Base-by-base conservation (phyloP, 53 echinoderm and acorn worm species). In the Echinarachnius parma region DNA sequence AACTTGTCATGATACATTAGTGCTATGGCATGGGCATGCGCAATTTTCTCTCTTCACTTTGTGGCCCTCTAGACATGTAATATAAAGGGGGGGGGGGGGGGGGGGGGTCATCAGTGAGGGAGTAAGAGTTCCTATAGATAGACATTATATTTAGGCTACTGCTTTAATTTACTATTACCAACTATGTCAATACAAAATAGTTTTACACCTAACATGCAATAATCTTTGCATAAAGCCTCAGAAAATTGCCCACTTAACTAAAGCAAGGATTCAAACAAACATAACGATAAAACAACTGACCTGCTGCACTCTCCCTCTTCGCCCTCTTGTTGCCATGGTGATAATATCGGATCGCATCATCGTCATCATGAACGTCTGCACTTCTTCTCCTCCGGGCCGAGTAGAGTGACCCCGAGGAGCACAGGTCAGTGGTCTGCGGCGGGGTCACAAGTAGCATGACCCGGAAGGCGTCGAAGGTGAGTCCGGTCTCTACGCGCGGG, bases 391-490 rank as follows among this genome's bases (percentile, higher is more conserved):
- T 53, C 20, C 8, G 21, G 1, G 57, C 44, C 25, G 60, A 36
- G 44, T 61, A 60, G 4, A 56, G 56, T 31, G 81, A 75, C 31
- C 87, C 87, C 0, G 53, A 32, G 1, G 65, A 66, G 66, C 90
- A 90, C 0, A 90, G 86, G 9, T 82, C 86, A 42, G 86, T 86
- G 55, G 75, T 67, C 21, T 34, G 45, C 14, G 90, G 83, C 18
- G 90, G 86, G 28, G 65, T 74, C 46, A 90, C 86, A 28, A 86
- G 34, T 13, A 86, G 34, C 90, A 90, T 82, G 19, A 86, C 86
- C 23, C 50, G 44, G 49, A 82, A 90, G 0, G 78, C 82, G 46
- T 56, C 53, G 3, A 24, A 37, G 15, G 36, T 39, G 27, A 53
- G 24, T 22, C 9, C 46, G 2, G 77, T 60, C 36, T 67, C 39